Base-by-base conservation (phyloP, 2,113 vertebrate genomes). In the Melanostigma gelatinosum region DNA sequence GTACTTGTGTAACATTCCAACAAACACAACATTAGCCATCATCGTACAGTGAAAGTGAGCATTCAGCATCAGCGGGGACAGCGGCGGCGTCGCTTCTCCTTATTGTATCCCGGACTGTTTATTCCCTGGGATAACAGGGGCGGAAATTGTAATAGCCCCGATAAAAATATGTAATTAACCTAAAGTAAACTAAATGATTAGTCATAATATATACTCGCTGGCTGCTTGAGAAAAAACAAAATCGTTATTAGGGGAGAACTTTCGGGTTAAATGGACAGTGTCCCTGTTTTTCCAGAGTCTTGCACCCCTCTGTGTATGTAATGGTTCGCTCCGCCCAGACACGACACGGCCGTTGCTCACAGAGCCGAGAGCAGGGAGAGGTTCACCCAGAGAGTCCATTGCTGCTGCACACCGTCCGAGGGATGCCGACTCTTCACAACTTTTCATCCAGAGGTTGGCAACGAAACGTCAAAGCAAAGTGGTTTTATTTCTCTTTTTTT, bases 311-410 rank as follows among this genome's bases (percentile, higher is more conserved):
- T 50, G 2, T 27, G 6, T 18, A 22, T 15, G 71, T 36, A 94
- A 86, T 95, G 94, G 95, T 94, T 55, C 72, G 79, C 63, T 87
- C 95, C 93, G 84, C 93, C 77, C 92, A 89, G 94, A 92, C 88
- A 89, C 93, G 92, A 93, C 95, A 87, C 89, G 86, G 93, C 84
- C 85, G 94, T 91, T 90, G 93, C 89, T 92, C 85, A 54, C 89
- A 64, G 91, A 87, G 85, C 77, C 20, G 79, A 85, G 90, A 92
- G 90, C 88, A 70, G 89, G 80, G 84, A 89, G 91, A 93, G 84
- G 80, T 90, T 84, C 60, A 62, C 68, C 57, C 80, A 80, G 87
- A 34, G 34, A 34, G 34, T 34, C 34, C 34, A 34, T 34, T 34
- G 34, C 34, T 92, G 89, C 90, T 72, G 84, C 79, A 64, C 72